phyloP scores from a whole-genome alignment of 2,113 vertebrate species.

The Stomatorhinus ivindoensis region DNA sequence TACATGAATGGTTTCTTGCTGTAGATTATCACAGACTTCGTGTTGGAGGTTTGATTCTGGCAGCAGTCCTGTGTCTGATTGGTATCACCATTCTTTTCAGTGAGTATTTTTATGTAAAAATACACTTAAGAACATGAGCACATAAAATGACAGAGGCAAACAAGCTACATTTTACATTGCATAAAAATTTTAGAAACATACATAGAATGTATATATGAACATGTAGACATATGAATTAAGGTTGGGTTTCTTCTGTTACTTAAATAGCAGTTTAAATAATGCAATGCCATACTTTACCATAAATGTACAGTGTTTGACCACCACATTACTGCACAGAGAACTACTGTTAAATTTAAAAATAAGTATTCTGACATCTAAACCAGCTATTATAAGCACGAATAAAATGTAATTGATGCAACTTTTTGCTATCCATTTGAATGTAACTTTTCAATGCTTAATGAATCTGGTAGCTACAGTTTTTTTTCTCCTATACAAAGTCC shows the following conservation, averaged over 20 bases:
- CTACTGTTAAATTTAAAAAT: too few relatives aligned
- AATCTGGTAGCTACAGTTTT: not conserved
- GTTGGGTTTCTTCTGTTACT: not conserved
- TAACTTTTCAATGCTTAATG: not conserved
- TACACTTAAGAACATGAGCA: not conserved
- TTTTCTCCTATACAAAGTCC: not conserved
- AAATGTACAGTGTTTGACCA: too few relatives aligned
- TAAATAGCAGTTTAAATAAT: not conserved
- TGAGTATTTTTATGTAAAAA: slow-evolving; percentile 51
- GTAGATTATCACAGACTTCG: slow-evolving; percentile 73
- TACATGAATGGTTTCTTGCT: not conserved
- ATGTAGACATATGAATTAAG: not conserved
- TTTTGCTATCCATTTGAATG: not conserved
- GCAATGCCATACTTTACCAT: not conserved
- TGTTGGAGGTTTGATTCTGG: slow-evolving; percentile 69
- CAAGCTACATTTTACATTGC: not conserved
- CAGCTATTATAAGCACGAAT: too few relatives aligned
- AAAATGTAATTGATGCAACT: not conserved
- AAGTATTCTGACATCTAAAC: too few relatives aligned
- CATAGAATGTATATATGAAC: not conserved
- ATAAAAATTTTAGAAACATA: not conserved
- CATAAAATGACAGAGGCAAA: not conserved
- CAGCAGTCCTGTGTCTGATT: slow-evolving; percentile 69
- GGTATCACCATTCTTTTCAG: slow-evolving; percentile 77
- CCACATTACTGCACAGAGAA: too few relatives aligned